Conservation (phyloP, 2,888 invertebrate genomes). For the Noctua comes region DNA sequence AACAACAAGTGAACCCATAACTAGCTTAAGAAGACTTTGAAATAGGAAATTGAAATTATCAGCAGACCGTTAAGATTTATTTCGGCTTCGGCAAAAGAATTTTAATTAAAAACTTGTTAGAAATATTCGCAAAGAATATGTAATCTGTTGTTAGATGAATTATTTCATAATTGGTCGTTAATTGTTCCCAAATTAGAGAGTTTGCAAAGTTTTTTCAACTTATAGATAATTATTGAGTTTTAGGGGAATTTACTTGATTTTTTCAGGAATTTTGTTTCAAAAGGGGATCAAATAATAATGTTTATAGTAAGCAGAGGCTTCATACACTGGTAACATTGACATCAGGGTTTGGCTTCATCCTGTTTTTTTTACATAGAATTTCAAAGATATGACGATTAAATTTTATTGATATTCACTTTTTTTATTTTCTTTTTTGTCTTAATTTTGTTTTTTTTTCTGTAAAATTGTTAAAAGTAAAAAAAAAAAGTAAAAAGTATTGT, state of each 20-base stretch:
- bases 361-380: background rate
- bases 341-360: background rate
- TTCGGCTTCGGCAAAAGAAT: conserved; percentile 81
- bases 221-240: conserved; percentile 25
- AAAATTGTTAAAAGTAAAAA: no score
- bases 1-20: conserved; percentile 44
- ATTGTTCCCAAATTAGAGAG: conserved; percentile 71
- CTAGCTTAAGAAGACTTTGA: conserved; percentile 66
- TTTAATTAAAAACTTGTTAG: conserved; percentile 87
- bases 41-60: conserved; percentile 82
- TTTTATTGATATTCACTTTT: background rate
- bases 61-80: conserved; percentile 79
- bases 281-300: background rate
- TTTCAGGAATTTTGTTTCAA: conserved; percentile 8
- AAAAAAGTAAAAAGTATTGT: no score
- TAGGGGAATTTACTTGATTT: conserved; percentile 6
- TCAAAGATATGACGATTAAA: background rate
- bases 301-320: background rate
- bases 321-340: background rate
- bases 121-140: conserved; percentile 85
- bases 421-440: no score
- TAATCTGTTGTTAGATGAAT: conserved; percentile 85
- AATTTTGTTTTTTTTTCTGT: no score
- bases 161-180: conserved; percentile 85
- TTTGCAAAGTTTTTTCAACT: conserved; percentile 55